These are phyloP conservation scores for Dasyprocta punctata DNA, from an alignment of 2,113 vertebrate species.

Conservation along the genomic window DNA sequence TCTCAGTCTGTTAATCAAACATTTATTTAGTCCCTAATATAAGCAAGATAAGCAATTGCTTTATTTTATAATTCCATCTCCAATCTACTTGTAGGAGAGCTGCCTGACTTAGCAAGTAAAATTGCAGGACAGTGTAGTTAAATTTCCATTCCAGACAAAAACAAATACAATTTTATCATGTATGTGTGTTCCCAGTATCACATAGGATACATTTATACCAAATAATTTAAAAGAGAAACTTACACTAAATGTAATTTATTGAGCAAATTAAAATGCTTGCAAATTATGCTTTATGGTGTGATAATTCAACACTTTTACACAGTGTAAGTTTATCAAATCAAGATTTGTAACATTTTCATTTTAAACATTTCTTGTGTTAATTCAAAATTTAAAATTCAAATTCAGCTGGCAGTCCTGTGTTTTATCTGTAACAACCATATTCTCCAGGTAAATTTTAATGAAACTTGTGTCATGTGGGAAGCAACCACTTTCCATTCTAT, in stretches of 20 bases:
- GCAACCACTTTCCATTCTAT: neutral
- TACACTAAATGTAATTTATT: neutral
- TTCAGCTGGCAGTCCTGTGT: neutral
- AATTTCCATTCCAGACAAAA: neutral
- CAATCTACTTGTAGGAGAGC: neutral
- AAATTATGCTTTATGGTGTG: neutral
- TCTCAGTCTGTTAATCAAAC: neutral
- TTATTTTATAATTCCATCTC: neutral
- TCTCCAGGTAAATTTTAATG: neutral
- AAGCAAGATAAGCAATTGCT: neutral
- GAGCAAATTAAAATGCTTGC: neutral
- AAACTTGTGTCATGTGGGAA: neutral
- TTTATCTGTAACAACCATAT: neutral
- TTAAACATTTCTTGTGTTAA: neutral
- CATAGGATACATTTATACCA: neutral
- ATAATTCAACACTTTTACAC: neutral
- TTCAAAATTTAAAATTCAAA: neutral
- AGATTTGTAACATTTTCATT: neutral
- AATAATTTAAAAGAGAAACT: neutral
- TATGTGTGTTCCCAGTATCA: neutral
- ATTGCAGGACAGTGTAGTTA: neutral
- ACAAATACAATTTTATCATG: neutral
- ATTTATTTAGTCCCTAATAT: neutral
- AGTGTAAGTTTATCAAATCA: neutral
- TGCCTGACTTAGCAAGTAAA: neutral